Conservation (phyloP, 2,113 vertebrate genomes). For the Myxocyprinus asiaticus region DNA sequence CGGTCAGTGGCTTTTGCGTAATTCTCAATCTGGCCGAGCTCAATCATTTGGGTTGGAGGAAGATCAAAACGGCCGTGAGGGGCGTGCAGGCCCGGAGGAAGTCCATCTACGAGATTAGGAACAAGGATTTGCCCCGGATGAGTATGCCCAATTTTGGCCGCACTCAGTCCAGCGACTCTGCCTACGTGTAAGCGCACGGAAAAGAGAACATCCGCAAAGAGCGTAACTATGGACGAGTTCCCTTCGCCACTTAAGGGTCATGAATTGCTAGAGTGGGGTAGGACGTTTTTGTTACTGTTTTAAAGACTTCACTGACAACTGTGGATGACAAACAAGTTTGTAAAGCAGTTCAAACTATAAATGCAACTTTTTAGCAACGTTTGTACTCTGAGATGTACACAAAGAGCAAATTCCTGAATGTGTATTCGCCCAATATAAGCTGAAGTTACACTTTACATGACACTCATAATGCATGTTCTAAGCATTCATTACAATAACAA, state of each 20-base stretch:
- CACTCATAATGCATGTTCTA: slow-evolving; percentile 9
- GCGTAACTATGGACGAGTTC: slow-evolving; percentile 61
- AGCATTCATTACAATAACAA: neutral
- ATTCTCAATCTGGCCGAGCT: slow-evolving; percentile 97
- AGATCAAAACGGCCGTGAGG: slow-evolving; percentile 96
- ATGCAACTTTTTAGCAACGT: slow-evolving; percentile 59
- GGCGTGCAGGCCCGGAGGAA: slow-evolving; percentile 96
- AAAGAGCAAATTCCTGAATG: slow-evolving; percentile 68
- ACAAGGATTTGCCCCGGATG: slow-evolving; percentile 96
- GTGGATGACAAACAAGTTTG: slow-evolving; percentile 69
- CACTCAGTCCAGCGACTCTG: slow-evolving; percentile 99
- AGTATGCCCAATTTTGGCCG: slow-evolving; percentile 98
- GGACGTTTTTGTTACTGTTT: slow-evolving; percentile 66
- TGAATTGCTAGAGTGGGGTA: slow-evolving; percentile 72
- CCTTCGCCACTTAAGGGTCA: slow-evolving; percentile 68
- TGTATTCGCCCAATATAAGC: slow-evolving; percentile 61
- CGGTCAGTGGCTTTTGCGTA: slow-evolving; percentile 97
- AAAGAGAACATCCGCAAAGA: slow-evolving; percentile 19
- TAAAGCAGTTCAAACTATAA: slow-evolving; percentile 56
- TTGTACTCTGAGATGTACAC: slow-evolving; percentile 67
- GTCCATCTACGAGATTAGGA: slow-evolving; percentile 97
- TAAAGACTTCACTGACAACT: slow-evolving; percentile 67
- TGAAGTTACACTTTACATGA: slow-evolving; percentile 14
- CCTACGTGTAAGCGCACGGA: slow-evolving; percentile 84
- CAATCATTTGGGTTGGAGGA: slow-evolving; percentile 98